Base-by-base conservation (phyloP, 2,797 vertebrate genomes). In the Geotrypetes seraphini region DNA sequence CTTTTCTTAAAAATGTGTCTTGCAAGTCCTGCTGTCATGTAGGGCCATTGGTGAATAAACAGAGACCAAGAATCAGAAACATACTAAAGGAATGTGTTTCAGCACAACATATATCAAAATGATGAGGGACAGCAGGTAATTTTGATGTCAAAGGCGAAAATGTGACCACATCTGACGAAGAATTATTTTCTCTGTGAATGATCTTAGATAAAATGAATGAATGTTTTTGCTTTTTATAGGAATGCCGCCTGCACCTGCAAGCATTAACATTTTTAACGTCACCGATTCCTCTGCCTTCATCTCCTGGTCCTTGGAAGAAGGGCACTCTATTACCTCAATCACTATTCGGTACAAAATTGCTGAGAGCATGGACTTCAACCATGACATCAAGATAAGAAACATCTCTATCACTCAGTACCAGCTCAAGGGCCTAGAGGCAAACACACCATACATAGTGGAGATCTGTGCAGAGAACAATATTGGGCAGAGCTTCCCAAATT, bases 381-480 rank as follows among this genome's bases (percentile, higher is more conserved):
- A 88, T 44, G 78, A 81, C 25, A 80, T 86, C 28, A 74, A 85
- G 39, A 83, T 89, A 39, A 79, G 69, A 33, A 83, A 88, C 28
- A 69, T 63, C 10, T 75, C 62, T 25, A 45, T 75, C 42, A 76
- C 76, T 27, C 79, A 77, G 5, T 87, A 87, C 27, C 81, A 86
- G 16, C 73, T 91, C 22, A 76, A 81, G 36, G 88, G 88, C 2
- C 79, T 91, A 1, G 83, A 79, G 40, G 63, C 84, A 9, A 63
- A 87, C 33, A 85, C 77, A 3, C 42, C 53, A n/a, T 90, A 91
- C 40, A 53, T 72, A 27, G 74, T 90, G 69, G 74, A 88, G 36
- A 63, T 91, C 41, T 85, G 78, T 46, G 79, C 80, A 32, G 58
- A 80, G 57, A 91, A 90, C 55, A 91, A 90, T 45, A 60, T 86